Conservation (phyloP, 1,140 invertebrate genomes). For the Plectrocnemia conspersa region DNA sequence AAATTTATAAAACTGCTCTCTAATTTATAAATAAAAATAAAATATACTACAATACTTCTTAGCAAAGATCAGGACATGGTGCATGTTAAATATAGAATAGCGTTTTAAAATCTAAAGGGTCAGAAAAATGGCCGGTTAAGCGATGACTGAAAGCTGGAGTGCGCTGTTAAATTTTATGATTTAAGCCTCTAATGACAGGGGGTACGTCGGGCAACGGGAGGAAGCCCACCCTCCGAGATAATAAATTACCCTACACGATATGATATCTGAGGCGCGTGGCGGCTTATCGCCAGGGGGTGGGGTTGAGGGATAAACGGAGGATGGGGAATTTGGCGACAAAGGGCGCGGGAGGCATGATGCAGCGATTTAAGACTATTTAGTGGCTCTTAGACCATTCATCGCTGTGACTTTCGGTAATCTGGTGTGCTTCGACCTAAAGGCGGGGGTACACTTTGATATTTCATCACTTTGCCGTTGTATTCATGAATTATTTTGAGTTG, state of each 20-base stretch:
- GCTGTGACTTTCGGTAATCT: too few relatives aligned
- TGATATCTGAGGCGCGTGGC: conserved; percentile 30
- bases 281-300: conserved; percentile 17
- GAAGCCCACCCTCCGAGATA: conserved; percentile 15
- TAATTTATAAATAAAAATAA: too few relatives aligned
- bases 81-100: too few relatives aligned
- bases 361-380: conserved; percentile 23
- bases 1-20: background rate
- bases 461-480: too few relatives aligned
- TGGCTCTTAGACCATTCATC: conserved; percentile 17
- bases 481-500: too few relatives aligned
- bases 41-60: too few relatives aligned
- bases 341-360: conserved; percentile 14
- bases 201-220: background rate
- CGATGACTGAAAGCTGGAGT: conserved; percentile 22
- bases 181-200: conserved; percentile 29
- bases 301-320: conserved; percentile 5
- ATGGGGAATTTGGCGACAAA: conserved; percentile 7
- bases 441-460: too few relatives aligned
- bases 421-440: too few relatives aligned
- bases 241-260: conserved; percentile 28
- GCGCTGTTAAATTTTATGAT: conserved; percentile 30
- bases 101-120: conserved; percentile 4
- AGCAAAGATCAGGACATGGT: too few relatives aligned
- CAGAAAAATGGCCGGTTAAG: background rate